phyloP scores from a whole-genome alignment of 1,140 invertebrate species.

The Macrotrachela quadricornifera region DNA sequence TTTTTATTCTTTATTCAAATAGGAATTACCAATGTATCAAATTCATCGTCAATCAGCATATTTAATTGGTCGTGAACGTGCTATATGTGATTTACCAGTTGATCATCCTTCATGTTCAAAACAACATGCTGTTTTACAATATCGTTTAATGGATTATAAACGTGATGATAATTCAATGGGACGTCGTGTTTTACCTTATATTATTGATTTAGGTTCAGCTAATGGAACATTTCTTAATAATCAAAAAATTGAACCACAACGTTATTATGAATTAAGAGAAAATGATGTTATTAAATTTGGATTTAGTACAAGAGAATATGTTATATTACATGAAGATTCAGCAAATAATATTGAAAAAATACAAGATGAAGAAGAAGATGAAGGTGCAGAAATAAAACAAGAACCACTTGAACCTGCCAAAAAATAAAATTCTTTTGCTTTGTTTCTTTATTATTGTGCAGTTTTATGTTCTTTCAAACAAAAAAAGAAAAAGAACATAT shows the following conservation, averaged over 20 bases:
- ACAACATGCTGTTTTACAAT: conserved; percentile 91
- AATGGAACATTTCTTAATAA: conserved; percentile 96
- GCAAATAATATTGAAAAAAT: too few species aligned
- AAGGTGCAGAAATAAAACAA: too few species aligned
- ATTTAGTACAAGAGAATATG: conserved; percentile 81
- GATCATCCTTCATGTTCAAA: conserved; percentile 97
- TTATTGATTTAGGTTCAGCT: conserved; percentile 86
- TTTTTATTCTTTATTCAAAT: conserved; percentile 52
- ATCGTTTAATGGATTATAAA: conserved; percentile 58
- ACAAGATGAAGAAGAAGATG: too few species aligned
- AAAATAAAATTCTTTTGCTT: too few species aligned
- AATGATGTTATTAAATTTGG: conserved; percentile 94
- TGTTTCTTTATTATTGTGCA: too few species aligned
- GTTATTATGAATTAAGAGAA: conserved; percentile 77
- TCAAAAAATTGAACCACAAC: conserved; percentile 63
- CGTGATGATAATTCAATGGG: conserved; percentile 31
- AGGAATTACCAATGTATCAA: conserved; percentile 63
- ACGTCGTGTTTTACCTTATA: conserved; percentile 53
- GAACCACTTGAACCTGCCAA: too few species aligned
- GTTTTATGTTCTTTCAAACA: too few species aligned
- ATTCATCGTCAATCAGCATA: conserved; percentile 91
- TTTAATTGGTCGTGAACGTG: conserved; percentile 72
- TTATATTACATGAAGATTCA: conserved; percentile 57
- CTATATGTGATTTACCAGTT: conserved; percentile 76
- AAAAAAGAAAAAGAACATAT: too few species aligned